These are phyloP conservation scores for Eriosoma lanigerum DNA, from an alignment of 1,140 invertebrate genomes.

Conservation along the genomic window DNA sequence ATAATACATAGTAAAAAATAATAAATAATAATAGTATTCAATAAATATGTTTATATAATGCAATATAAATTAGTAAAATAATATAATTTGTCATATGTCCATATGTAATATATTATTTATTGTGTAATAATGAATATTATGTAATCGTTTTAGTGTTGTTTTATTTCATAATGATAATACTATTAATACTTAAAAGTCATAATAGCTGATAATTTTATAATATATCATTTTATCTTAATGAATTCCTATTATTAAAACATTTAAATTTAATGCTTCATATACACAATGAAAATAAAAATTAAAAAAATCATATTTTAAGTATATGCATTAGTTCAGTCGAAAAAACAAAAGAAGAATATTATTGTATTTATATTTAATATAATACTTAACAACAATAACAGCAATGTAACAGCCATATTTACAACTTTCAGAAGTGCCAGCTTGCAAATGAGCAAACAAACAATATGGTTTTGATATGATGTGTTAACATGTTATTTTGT, in stretches of 20 bases:
- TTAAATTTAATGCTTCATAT: not conserved
- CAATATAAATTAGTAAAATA: too few relatives aligned
- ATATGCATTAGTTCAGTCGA: not conserved
- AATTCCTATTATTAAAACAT: not conserved
- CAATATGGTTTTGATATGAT: not conserved
- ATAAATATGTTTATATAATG: too few relatives aligned
- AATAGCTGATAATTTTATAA: too few relatives aligned
- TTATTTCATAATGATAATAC: too few relatives aligned
- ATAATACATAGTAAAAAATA: too few relatives aligned
- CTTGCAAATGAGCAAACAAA: not conserved
- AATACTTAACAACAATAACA: not conserved
- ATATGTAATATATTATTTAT: too few relatives aligned
- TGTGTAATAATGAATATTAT: too few relatives aligned
- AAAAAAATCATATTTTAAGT: not conserved
- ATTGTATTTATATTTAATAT: not conserved
- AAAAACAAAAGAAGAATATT: not conserved
- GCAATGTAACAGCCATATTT: not conserved
- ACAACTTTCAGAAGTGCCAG: not conserved
- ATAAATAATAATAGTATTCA: too few relatives aligned
- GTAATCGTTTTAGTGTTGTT: too few relatives aligned
- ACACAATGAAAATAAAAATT: not conserved
- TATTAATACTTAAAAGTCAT: too few relatives aligned
- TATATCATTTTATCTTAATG: not conserved
- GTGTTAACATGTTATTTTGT: not conserved
- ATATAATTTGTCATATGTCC: too few relatives aligned